Conservation (phyloP, 1,140 invertebrate species). For the Wasmannia auropunctata region DNA sequence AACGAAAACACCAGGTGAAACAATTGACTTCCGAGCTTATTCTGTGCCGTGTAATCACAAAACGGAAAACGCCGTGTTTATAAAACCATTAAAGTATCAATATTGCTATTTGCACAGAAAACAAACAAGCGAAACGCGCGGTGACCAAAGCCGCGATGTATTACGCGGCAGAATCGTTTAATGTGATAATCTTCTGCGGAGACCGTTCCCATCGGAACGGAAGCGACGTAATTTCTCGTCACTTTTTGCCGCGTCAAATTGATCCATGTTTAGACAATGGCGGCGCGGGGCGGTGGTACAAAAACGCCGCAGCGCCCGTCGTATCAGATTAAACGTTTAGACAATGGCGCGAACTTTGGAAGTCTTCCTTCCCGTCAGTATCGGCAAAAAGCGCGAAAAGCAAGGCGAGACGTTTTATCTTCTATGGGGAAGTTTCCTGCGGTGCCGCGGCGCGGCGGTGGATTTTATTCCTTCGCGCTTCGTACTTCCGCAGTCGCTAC, state of each 20-base stretch:
- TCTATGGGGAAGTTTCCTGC: constrained; percentile 35
- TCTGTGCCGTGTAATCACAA: not conserved
- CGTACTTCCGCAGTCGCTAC: constrained; percentile 45
- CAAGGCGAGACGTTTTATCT: constrained; percentile 51
- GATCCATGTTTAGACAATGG: constrained; percentile 58
- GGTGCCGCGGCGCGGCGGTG: not conserved
- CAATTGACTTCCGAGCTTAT: not conserved
- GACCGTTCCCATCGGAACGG: constrained; percentile 1
- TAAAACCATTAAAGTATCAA: constrained; percentile 27
- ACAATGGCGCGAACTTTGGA: constrained; percentile 58
- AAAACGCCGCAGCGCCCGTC: constrained; percentile 30
- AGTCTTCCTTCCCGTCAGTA: constrained; percentile 39
- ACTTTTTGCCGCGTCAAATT: constrained; percentile 42
- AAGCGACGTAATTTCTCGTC: constrained; percentile 51
- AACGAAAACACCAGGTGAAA: not conserved
- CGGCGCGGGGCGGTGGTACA: not conserved
- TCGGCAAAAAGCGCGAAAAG: constrained; percentile 45
- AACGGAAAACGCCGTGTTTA: not conserved
- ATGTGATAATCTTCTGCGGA: constrained; percentile 43
- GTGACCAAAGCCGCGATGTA: not conserved
- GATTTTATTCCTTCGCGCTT: constrained; percentile 55
- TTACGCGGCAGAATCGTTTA: constrained; percentile 16
- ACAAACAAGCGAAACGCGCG: not conserved
- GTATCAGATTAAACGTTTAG: constrained; percentile 60
- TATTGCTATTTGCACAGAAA: not conserved